Conservation (phyloP, 1,140 invertebrate species). For the Hypothenemus hampei region DNA sequence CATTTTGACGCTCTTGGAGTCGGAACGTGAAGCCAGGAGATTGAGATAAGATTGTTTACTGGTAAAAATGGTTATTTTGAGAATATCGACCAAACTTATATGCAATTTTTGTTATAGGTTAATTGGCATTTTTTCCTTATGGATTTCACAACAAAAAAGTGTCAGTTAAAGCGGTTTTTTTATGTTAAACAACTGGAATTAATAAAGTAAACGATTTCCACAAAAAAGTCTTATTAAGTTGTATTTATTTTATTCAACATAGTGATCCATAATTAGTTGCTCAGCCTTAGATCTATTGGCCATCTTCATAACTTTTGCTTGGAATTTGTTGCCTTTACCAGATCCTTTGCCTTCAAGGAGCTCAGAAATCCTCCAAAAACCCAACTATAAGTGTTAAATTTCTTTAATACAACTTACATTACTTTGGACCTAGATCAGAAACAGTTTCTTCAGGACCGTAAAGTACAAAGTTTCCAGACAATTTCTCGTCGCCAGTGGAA, state of each 20-base stretch:
- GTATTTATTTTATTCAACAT: conserved; percentile 21
- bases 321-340: conserved; percentile 53
- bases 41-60: no score
- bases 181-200: neutral
- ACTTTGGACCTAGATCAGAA: conserved; percentile 49
- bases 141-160: no score
- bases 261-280: conserved; percentile 43
- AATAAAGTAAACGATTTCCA: neutral
- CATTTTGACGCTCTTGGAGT: conserved; percentile 94
- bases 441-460: conserved; percentile 51
- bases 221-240: neutral
- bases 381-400: neutral
- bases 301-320: conserved; percentile 57
- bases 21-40: conserved; percentile 97
- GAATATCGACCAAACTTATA: no score
- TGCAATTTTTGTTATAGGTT: no score
- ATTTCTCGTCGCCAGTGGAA: conserved; percentile 64
- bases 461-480: conserved; percentile 60
- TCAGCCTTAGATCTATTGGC: conserved; percentile 47
- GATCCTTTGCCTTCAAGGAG: conserved; percentile 61
- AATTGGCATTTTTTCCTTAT: no score
- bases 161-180: no score
- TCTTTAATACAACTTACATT: conserved; percentile 17
- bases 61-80: no score
- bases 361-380: conserved; percentile 50